These are phyloP conservation scores for Erpetoichthys calabaricus DNA, from an alignment of 2,797 vertebrate genomes.

Conservation along the genomic window DNA sequence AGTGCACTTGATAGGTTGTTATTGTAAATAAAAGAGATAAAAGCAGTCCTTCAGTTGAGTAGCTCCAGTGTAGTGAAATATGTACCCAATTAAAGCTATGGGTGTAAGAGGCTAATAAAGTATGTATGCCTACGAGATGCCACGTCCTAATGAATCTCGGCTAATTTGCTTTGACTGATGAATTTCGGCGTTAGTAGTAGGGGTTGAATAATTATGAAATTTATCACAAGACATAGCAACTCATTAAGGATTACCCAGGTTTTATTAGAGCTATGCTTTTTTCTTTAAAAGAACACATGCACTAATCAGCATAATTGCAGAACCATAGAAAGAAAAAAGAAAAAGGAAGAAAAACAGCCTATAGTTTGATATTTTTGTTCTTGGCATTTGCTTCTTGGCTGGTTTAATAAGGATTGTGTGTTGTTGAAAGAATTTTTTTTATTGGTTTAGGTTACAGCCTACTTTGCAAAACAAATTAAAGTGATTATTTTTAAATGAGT, in stretches of 20 bases:
- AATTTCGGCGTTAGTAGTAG: slow-evolving; percentile 73
- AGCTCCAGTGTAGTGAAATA: slow-evolving; percentile 87
- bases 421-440: too few species aligned
- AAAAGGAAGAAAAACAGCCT: background rate
- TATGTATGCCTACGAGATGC: slow-evolving; percentile 85
- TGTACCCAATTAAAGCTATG: slow-evolving; percentile 97
- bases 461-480: too few species aligned
- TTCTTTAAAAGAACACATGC: slow-evolving; percentile 45
- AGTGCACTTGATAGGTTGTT: slow-evolving; percentile 55
- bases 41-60: slow-evolving; percentile 77
- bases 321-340: slow-evolving; percentile 15
- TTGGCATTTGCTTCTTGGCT: too few species aligned
- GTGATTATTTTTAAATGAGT: too few species aligned
- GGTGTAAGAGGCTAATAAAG: slow-evolving; percentile 97
- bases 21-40: slow-evolving; percentile 79
- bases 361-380: too few species aligned
- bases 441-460: too few species aligned
- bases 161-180: slow-evolving; percentile 98
- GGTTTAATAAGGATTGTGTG: too few species aligned
- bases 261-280: slow-evolving; percentile 63
- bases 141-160: slow-evolving; percentile 88
- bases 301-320: slow-evolving; percentile 44
- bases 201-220: slow-evolving; percentile 90
- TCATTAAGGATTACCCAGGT: slow-evolving; percentile 70
- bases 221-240: slow-evolving; percentile 72